These are phyloP conservation scores for Empis livida DNA, from an alignment of 2,888 invertebrate species.

Conservation along the genomic window DNA sequence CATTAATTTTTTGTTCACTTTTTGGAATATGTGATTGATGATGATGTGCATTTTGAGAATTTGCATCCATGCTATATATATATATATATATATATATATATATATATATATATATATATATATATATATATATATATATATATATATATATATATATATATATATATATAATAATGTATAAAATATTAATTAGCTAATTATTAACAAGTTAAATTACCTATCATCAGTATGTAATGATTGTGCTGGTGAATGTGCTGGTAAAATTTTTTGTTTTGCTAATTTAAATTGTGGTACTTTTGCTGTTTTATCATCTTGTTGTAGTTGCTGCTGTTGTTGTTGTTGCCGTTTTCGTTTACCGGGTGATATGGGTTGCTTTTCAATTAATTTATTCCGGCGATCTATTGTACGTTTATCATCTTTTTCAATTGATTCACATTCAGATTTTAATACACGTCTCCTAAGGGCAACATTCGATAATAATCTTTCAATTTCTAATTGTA, in stretches of 20 bases:
- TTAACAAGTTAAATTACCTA: no score
- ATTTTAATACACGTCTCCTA: constrained; percentile 62
- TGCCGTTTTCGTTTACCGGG: constrained; percentile 31
- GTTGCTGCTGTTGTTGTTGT: constrained; percentile 20
- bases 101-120: no score
- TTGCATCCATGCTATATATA: no score
- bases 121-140: no score
- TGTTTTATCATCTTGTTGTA: constrained; percentile 37
- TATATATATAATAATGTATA: constrained; percentile 9
- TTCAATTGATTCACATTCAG: constrained; percentile 58
- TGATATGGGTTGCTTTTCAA: constrained; percentile 13
- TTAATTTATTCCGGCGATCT: constrained; percentile 35
- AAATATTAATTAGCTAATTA: not conserved
- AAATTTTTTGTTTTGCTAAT: constrained; percentile 43
- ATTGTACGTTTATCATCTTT: constrained; percentile 40
- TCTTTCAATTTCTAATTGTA: constrained; percentile 79
- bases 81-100: no score
- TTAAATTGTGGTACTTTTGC: constrained; percentile 48
- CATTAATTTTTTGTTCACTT: constrained; percentile 40
- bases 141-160: no score
- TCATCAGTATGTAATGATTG: constrained; percentile 37
- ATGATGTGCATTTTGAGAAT: not conserved
- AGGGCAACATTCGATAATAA: constrained; percentile 72
- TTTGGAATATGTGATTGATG: not conserved
- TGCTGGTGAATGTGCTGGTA: constrained; percentile 33